Evolutionary conservation across 2,797 vertebrate genomes (phyloP).

Genomic region (Lepus townsendii): DNA sequence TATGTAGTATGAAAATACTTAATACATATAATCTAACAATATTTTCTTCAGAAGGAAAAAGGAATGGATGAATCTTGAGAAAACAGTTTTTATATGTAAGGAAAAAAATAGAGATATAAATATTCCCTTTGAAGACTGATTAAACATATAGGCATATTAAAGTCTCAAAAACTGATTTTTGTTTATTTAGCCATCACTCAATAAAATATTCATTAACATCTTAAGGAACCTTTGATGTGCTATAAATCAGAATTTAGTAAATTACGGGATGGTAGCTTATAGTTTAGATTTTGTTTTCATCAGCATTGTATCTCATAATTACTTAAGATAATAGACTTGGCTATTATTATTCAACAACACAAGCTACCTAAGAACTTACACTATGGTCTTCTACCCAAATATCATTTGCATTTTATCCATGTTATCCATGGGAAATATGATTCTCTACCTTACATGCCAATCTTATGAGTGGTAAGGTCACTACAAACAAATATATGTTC

Average conservation of each 20-base stretch:
- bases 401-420: neutral
- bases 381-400: neutral
- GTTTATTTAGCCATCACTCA: neutral
- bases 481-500: neutral
- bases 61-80: slow-evolving; percentile 1
- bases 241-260: neutral
- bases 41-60: neutral
- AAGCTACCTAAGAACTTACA: neutral
- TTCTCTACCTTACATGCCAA: neutral
- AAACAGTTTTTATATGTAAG: neutral
- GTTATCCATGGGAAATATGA: neutral
- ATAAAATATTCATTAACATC: neutral
- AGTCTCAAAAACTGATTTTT: neutral
- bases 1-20: neutral
- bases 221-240: neutral
- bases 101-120: neutral
- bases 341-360: neutral
- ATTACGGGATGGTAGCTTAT: neutral
- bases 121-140: neutral
- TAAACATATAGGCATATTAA: neutral
- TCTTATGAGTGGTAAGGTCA: neutral
- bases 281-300: neutral
- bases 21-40: neutral
- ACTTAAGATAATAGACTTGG: neutral
- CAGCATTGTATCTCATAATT: neutral